Conservation (phyloP, 2,113 vertebrate species). For the Ctenomys sociabilis region DNA sequence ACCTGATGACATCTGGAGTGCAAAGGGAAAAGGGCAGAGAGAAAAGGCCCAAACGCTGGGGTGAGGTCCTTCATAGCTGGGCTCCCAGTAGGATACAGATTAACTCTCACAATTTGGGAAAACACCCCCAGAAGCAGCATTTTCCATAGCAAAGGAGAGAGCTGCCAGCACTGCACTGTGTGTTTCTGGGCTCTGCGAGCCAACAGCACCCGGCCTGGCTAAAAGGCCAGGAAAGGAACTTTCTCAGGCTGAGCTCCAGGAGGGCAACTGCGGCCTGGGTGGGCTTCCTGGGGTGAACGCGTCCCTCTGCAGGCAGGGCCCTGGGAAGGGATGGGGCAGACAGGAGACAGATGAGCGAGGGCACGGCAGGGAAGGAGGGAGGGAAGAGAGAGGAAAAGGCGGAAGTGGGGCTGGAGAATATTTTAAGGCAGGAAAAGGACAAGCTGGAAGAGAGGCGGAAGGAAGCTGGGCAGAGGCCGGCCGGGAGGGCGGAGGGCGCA, state of each 20-base stretch:
- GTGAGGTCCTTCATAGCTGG: neutral
- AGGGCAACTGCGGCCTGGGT: neutral
- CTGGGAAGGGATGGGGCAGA: accelerated
- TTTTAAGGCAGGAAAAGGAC: neutral
- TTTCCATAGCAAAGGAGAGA: neutral
- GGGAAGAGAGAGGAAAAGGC: neutral
- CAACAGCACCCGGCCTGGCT: neutral
- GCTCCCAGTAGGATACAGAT: neutral
- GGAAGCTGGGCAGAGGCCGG: accelerated
- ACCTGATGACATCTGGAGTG: neutral
- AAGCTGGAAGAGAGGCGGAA: neutral
- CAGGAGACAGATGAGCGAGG: neutral
- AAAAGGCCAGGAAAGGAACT: neutral
- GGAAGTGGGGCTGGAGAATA: neutral
- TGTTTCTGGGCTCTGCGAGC: neutral
- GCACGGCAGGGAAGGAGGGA: no score
- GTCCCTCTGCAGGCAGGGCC: neutral
- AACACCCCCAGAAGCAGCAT: neutral
- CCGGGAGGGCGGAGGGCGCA: accelerated
- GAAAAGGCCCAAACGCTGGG: neutral
- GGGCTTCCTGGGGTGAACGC: neutral
- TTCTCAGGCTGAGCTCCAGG: neutral
- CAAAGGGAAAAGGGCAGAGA: neutral
- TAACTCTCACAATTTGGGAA: neutral
- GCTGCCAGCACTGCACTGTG: neutral